Evolutionary conservation across 1,140 invertebrate species (phyloP).

Genomic region (Hirudo medicinalis): DNA sequence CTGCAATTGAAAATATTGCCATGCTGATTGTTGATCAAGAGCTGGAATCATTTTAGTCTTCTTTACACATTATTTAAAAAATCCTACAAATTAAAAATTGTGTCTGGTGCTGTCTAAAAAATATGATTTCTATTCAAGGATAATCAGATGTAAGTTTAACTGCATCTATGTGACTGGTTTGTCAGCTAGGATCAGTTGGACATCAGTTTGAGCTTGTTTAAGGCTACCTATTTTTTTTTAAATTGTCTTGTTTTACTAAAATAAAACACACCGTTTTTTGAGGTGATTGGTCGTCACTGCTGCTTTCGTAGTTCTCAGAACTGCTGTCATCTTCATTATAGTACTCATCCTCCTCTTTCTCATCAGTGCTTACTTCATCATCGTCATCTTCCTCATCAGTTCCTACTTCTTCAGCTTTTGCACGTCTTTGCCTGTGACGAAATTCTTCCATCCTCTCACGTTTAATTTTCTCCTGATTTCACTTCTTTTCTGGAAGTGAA

Average conservation of each 20-base stretch:
- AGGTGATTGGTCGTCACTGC: too few species aligned
- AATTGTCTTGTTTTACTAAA: not conserved
- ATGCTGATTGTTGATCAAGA: too few species aligned
- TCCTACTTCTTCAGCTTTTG: constrained; percentile 19
- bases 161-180: not conserved
- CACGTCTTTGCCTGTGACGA: too few species aligned
- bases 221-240: not conserved
- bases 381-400: not conserved
- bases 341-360: not conserved
- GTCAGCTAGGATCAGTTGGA: not conserved
- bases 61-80: too few species aligned
- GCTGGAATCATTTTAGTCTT: too few species aligned
- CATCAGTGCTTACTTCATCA: not conserved
- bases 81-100: too few species aligned
- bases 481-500: not conserved
- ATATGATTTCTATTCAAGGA: too few species aligned
- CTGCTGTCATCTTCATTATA: not conserved
- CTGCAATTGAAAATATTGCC: too few species aligned
- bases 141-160: too few species aligned
- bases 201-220: not conserved
- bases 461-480: too few species aligned
- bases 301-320: not conserved
- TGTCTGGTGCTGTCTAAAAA: too few species aligned
- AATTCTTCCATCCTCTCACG: too few species aligned
- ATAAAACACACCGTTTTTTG: not conserved